Evolutionary conservation across 2,113 vertebrate genomes (phyloP).

Genomic region (Chloroceryle aenea): DNA sequence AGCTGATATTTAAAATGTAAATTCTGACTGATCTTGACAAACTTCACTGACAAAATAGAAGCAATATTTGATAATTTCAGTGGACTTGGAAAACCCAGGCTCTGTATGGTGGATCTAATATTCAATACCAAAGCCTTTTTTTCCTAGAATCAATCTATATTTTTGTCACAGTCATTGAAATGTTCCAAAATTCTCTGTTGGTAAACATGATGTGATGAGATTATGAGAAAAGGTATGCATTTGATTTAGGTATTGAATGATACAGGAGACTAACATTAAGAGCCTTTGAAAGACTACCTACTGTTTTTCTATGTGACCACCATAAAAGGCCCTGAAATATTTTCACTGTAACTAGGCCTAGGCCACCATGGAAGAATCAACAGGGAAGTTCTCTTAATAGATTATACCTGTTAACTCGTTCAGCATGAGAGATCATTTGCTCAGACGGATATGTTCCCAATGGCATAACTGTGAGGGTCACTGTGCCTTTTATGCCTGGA

Average conservation of each 20-base stretch:
- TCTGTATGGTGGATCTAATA: background rate
- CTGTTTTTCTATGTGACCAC: background rate
- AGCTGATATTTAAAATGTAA: background rate
- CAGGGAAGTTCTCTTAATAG: background rate
- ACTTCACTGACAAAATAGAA: background rate
- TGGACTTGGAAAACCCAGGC: background rate
- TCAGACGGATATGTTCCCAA: background rate
- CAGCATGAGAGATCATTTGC: background rate
- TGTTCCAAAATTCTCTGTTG: background rate
- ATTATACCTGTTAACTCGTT: background rate
- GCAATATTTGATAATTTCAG: background rate
- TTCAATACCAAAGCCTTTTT: background rate
- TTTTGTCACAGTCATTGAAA: background rate
- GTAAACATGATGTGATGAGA: background rate
- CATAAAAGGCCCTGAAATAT: background rate
- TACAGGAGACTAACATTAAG: background rate
- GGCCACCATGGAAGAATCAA: background rate
- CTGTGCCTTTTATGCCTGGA: background rate
- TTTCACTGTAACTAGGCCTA: background rate
- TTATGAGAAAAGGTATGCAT: background rate
- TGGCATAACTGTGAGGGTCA: background rate
- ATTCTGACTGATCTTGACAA: background rate
- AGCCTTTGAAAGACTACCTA: background rate
- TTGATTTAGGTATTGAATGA: background rate
- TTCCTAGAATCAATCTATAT: background rate